Base-by-base conservation (phyloP, 2,797 vertebrate species). In the Parambassis ranga region DNA sequence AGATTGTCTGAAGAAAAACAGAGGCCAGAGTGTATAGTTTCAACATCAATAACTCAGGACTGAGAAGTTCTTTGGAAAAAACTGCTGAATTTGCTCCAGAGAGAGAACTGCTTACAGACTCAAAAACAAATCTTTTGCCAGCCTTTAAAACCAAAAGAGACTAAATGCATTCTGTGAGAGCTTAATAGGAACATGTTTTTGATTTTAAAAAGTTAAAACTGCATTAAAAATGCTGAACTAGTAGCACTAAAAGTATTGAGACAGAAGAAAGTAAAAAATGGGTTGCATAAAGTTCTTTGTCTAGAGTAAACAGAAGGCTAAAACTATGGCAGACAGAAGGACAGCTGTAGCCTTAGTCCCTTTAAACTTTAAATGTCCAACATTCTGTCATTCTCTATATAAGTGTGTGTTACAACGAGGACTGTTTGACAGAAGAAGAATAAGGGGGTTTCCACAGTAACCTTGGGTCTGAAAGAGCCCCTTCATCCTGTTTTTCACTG, bases 281-380 rank as follows among this genome's bases (percentile, higher is more conserved):
- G 13, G 46, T 16, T 22, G 61, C n/a, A 56, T 58, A 6, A 16
- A 38, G 62, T 49, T 79, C 77, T 86, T 89, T 87, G 78, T 90
- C 56, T 64, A 39, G 71, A 82, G 51, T 71, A 52, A 79, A 79
- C 81, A 88, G 75, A 78, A 71, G 75, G 77, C 42, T 33, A 43
- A 31, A 65, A 58, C 71, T 74, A 42, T 22, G 55, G 65, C 66
- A 71, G 79, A 79, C 82, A 87, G 76, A 70, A 46, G 68, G 85
- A 88, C 90, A 92, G 89, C 87, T 90, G 90, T 84, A 82, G 64
- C 66, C 50, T 37, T 30, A 20, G 73, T 86, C 86, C 85, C 77
- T 93, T 93, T 92, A 93, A 93, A 92, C 86, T 91, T 93, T 92
- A 92, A 92, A 93, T 83, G 87, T 84, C 87, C 85, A 65, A 70